phyloP scores from a whole-genome alignment of 35 echinoderm and acorn worm species.

The Patiria miniata region DNA sequence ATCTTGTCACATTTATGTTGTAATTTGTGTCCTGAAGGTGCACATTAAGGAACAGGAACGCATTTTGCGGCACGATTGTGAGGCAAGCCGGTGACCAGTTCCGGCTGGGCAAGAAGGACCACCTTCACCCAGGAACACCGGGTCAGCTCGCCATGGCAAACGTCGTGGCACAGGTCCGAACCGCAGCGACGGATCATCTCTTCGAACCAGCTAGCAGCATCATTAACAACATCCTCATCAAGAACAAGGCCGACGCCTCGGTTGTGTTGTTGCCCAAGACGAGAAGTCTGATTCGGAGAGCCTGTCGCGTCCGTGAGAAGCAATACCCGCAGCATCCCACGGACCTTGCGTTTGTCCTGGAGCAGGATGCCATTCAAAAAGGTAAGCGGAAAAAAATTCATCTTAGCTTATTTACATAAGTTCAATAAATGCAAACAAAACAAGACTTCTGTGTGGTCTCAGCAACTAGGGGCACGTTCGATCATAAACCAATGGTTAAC shows the following conservation, averaged over 20 bases:
- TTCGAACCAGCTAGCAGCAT: neutral
- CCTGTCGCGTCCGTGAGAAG: neutral
- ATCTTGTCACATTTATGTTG: too few relatives aligned
- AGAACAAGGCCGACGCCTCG: neutral
- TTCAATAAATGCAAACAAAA: neutral
- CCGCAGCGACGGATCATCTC: neutral
- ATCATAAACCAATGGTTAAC: too few relatives aligned
- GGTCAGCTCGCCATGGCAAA: neutral
- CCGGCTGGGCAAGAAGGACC: neutral
- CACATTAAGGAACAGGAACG: neutral
- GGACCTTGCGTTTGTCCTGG: neutral
- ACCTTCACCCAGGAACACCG: neutral
- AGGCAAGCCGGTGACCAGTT: neutral
- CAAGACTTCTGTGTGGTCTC: neutral
- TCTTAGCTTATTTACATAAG: neutral
- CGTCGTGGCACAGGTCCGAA: neutral
- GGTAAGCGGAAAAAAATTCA: neutral
- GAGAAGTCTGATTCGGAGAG: neutral
- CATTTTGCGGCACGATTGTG: neutral
- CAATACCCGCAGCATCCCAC: neutral
- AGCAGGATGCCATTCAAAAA: neutral
- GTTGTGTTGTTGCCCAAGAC: neutral
- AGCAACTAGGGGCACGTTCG: neutral
- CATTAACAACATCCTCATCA: neutral
- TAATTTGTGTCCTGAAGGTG: neutral